A percentile compares a stretch with the other conserved stretches of the same genome.
Evolutionary conservation across 2,888 invertebrate species (phyloP).

Genomic region (Spilarctia lutea): DNA sequence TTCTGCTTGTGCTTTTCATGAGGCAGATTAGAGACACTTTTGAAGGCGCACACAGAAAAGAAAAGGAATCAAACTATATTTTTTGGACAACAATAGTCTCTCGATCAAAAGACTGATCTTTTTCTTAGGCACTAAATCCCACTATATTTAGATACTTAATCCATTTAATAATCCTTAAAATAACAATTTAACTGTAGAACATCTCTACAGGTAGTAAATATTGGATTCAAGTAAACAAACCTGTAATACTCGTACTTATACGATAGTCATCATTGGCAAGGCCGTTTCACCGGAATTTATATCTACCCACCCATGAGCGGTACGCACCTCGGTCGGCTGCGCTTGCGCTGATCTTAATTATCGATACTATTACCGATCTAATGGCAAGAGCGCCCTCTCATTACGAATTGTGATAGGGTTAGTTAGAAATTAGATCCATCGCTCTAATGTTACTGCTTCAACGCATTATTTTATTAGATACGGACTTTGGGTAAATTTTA

Average conservation of each 20-base stretch:
- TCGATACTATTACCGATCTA: constrained; percentile 64
- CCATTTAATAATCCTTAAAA: no score
- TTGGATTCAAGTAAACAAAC: constrained; percentile 20
- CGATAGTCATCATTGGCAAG: constrained; percentile 28
- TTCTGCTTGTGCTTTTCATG: no score
- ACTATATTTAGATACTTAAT: no score
- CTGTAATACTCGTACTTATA: constrained; percentile 29
- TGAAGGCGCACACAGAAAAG: no score
- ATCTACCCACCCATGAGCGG: constrained; percentile 15
- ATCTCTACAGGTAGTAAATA: no score
- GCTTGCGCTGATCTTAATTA: constrained; percentile 59
- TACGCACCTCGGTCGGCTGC: constrained; percentile 2
- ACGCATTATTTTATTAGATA: constrained; percentile 18
- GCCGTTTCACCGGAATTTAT: constrained; percentile 36
- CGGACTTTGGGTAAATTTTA: not conserved
- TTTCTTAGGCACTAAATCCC: no score
- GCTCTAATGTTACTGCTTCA: constrained; percentile 32
- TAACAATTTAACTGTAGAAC: no score
- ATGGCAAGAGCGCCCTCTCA: constrained; percentile 66
- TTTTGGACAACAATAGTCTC: no score
- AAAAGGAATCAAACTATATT: no score
- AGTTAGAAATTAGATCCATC: constrained; percentile 36
- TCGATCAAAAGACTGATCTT: no score
- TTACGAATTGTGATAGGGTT: constrained; percentile 63
- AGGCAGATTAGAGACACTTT: no score